Evolutionary conservation across 2,797 vertebrate species (phyloP).

Genomic region (Apogon talboti): DNA sequence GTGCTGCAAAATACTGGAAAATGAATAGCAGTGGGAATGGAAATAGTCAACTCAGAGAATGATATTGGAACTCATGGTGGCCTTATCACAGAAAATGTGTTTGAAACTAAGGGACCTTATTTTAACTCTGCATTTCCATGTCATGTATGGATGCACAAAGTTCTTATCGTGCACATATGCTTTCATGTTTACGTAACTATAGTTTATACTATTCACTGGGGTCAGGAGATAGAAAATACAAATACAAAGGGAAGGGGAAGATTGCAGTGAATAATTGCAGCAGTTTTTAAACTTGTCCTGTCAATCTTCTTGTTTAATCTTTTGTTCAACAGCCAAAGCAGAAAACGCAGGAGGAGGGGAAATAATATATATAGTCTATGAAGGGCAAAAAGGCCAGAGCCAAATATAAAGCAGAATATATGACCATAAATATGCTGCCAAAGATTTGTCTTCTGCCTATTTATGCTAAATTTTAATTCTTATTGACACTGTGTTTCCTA

Average conservation of each 20-base stretch:
- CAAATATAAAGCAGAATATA: constrained; percentile 5
- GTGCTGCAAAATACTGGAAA: constrained; percentile 63
- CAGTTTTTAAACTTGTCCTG: not conserved
- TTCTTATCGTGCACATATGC: constrained; percentile 1
- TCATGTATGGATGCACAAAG: not conserved
- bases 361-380: not conserved
- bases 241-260: constrained; percentile 6
- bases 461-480: not conserved
- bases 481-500: not conserved
- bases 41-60: constrained; percentile 35
- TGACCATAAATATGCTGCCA: not conserved
- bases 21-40: constrained; percentile 52
- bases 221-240: constrained; percentile 12
- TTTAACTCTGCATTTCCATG: constrained; percentile 16
- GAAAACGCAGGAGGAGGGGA: not conserved
- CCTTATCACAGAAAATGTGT: constrained; percentile 26
- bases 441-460: not conserved
- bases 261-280: constrained; percentile 18
- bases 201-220: not conserved
- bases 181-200: not conserved
- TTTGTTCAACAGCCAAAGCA: constrained; percentile 4
- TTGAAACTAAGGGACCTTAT: constrained; percentile 18
- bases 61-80: constrained; percentile 18
- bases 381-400: not conserved
- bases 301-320: constrained; percentile 6